Evolutionary conservation across 2,797 vertebrate species (phyloP), one percentile per base, ranked within the genome.

Genomic region (Poeciliopsis paucimaculata): DNA sequence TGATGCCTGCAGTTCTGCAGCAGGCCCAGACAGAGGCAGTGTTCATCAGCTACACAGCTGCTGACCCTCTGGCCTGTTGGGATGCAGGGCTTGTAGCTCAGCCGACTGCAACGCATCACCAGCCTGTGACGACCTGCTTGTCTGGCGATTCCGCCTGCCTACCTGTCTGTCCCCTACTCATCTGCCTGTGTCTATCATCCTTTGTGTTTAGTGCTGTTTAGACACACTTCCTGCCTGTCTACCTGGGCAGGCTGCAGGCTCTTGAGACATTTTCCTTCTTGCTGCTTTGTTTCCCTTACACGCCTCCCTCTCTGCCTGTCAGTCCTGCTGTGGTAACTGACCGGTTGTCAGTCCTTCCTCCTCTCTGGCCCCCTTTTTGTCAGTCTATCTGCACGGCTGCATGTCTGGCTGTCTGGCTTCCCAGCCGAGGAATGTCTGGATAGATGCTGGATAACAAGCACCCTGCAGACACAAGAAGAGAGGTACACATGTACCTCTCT

Each of bases 391-490:
- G 62, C 34, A 75, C 8, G 10, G n/a, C 73, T 77, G 79, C 49
- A 77, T 79, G 90, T 93, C 93, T 92, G 87, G 89, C 81, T 80
- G 90, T 93, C 93, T 92, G 87, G 89, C 81, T 91, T 85, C 77
- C 84, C 84, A 88, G 88, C 84, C 60, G 73, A 88, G 86, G 75
- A 90, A 87, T 90, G 91, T 93, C 90, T 92, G 89, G 90, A 85
- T 91, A 89, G 91, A 90, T 93, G 89, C 91, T 87, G 90, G 92
- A 91, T 95, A 95, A 94, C 91, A 92, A 92, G 91, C 90, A 89
- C 84, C 88, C 82, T 39, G 78, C 90, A 91, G 92, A 93, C 82
- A 43, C 80, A 80, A 82, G 83, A 87, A 77, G 85, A 62, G 41
- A 70, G 41, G 23, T 51, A 23, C 20, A 23, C 26, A 51, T 51